Conservation (phyloP, 2,888 invertebrate species). For the Trachelus tabidus region DNA sequence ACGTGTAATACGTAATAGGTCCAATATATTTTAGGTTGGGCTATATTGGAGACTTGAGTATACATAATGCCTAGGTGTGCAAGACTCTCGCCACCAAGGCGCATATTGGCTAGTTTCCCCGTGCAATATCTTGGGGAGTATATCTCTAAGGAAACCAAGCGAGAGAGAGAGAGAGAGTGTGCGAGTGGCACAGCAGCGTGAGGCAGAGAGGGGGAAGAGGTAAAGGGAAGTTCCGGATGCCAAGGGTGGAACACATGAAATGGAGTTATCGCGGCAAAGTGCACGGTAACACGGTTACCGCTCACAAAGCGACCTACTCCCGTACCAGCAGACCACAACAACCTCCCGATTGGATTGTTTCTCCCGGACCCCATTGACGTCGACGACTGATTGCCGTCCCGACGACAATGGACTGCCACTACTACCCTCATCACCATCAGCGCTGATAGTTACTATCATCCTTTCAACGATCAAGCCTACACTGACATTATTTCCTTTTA, state of each 20-base stretch:
- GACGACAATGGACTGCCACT: conserved; percentile 5
- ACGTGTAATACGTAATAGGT: neutral
- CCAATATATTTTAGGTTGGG: neutral
- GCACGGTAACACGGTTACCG: conserved; percentile 64
- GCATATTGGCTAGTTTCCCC: conserved; percentile 44
- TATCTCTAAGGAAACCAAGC: conserved; percentile 6
- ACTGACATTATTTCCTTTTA: neutral
- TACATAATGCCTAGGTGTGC: neutral
- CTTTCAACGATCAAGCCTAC: neutral
- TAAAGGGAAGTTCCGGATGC: conserved; percentile 24
- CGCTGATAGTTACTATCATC: neutral
- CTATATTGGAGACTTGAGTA: neutral
- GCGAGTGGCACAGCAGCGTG: conserved; percentile 6
- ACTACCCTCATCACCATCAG: neutral
- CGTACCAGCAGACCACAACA: conserved; percentile 37
- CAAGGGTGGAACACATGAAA: conserved; percentile 38
- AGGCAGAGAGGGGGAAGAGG: conserved; percentile 1
- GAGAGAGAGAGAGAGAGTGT: too few relatives aligned
- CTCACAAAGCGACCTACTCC: conserved; percentile 53
- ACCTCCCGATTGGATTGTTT: conserved; percentile 36
- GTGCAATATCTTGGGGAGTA: conserved; percentile 38
- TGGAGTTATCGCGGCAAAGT: conserved; percentile 64
- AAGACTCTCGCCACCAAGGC: neutral
- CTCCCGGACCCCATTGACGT: conserved; percentile 28
- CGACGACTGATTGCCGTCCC: conserved; percentile 32